These are phyloP conservation scores for Sebastes hubbsi DNA, from an alignment of 2,797 vertebrate species.

Conservation along the genomic window DNA sequence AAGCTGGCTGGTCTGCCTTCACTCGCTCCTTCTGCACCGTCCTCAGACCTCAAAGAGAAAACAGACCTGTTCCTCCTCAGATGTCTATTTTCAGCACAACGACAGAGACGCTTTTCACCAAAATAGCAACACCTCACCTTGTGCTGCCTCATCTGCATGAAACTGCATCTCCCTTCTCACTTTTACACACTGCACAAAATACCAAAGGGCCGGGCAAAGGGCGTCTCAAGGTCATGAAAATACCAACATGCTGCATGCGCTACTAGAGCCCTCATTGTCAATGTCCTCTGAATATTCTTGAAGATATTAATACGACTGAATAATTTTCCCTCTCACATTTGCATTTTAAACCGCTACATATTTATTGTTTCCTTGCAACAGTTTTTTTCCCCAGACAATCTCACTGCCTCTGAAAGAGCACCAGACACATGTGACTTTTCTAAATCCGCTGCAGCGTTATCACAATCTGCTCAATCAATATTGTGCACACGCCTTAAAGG, in stretches of 20 bases:
- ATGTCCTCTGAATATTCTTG: constrained; percentile 22
- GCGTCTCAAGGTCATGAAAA: constrained; percentile 39
- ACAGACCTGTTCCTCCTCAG: constrained; percentile 8
- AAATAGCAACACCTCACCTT: constrained; percentile 42
- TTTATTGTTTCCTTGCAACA: constrained; percentile 2
- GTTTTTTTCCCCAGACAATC: neutral
- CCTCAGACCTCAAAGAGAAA: neutral
- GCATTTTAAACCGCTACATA: neutral
- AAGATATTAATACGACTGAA: constrained; percentile 1
- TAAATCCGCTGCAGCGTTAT: constrained; percentile 20
- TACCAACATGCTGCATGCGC: neutral
- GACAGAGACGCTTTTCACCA: constrained; percentile 11
- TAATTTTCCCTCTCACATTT: neutral
- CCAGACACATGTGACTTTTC: constrained; percentile 15
- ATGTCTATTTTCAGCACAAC: constrained; percentile 37
- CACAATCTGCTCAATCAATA: constrained; percentile 37
- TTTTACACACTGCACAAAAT: constrained; percentile 7
- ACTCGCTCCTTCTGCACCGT: neutral
- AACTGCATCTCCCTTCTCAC: constrained; percentile 10
- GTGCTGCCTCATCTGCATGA: constrained; percentile 23
- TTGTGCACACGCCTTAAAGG: constrained; percentile 2
- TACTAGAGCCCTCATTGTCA: constrained; percentile 1
- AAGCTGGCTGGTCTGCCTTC: neutral
- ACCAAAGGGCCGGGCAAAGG: neutral
- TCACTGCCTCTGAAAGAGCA: neutral